Conservation (phyloP, 2,888 invertebrate species). For the Argyresthia goedartella region DNA sequence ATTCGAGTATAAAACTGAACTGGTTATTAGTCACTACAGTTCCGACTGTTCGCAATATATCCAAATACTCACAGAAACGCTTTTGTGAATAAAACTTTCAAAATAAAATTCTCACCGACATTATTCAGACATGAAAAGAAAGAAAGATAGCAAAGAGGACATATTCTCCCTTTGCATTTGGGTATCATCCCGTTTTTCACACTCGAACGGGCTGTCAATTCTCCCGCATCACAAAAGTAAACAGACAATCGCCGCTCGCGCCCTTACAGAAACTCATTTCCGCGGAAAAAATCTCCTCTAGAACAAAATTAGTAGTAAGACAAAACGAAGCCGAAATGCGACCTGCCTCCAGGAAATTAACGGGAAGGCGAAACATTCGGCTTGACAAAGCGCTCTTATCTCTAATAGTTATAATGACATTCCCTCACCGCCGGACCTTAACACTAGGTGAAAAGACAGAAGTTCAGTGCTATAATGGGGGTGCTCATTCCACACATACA, state of each 20-base stretch:
- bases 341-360: constrained; percentile 63
- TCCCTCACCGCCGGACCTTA: constrained; percentile 30
- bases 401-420: constrained; percentile 50
- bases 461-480: constrained; percentile 45
- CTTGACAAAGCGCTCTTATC: constrained; percentile 51
- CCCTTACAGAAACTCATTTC: constrained; percentile 49
- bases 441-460: constrained; percentile 44
- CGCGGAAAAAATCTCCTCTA: constrained; percentile 49
- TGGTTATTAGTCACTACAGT: too few relatives aligned
- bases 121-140: too few relatives aligned
- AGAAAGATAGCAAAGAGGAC: too few relatives aligned
- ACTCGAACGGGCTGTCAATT: constrained; percentile 3
- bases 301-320: constrained; percentile 62
- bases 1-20: too few relatives aligned
- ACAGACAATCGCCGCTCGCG: constrained; percentile 13
- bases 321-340: constrained; percentile 57
- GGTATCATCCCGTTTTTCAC: not conserved
- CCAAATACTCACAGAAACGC: too few relatives aligned
- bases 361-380: constrained; percentile 42
- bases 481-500: constrained; percentile 41
- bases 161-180: not conserved
- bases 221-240: not conserved
- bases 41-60: too few relatives aligned
- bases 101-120: too few relatives aligned
- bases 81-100: too few relatives aligned